Conservation (phyloP, 2,797 vertebrate genomes). For the Rousettus madagascariensis region DNA sequence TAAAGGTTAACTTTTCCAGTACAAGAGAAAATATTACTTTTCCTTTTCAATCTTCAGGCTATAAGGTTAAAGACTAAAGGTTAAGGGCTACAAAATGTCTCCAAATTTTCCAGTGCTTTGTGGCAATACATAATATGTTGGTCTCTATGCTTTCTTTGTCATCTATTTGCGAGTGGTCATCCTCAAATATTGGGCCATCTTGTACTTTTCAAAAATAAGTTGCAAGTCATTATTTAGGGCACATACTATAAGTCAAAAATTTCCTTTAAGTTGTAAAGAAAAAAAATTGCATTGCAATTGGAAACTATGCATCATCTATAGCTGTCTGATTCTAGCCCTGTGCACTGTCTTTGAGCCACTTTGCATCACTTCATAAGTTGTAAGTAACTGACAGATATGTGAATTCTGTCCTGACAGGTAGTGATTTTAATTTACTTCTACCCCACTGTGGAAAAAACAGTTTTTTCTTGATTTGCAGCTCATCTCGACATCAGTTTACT, state of each 20-base stretch:
- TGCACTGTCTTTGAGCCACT: neutral
- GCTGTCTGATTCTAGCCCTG: neutral
- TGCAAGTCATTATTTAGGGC: constrained; percentile 31
- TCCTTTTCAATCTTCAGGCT: constrained; percentile 3
- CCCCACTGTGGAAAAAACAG: neutral
- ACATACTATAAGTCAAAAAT: constrained; percentile 43
- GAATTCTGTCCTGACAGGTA: neutral
- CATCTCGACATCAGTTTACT: neutral
- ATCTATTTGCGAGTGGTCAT: neutral
- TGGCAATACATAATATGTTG: neutral
- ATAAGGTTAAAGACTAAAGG: neutral
- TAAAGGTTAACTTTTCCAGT: neutral
- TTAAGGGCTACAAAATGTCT: neutral
- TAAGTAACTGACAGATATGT: neutral
- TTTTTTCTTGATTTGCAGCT: neutral
- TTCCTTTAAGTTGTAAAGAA: neutral
- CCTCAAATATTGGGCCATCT: constrained; percentile 41
- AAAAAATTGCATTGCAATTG: neutral
- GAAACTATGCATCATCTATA: neutral
- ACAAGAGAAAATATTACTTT: neutral
- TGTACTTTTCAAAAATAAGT: constrained; percentile 55
- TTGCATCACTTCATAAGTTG: neutral
- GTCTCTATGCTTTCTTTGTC: neutral
- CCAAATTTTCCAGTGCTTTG: neutral
- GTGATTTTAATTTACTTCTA: constrained; percentile 53